Evolutionary conservation across 2,797 vertebrate genomes (phyloP), one percentile per base, ranked within the genome.

Genomic region (Megalops cyprinoides): DNA sequence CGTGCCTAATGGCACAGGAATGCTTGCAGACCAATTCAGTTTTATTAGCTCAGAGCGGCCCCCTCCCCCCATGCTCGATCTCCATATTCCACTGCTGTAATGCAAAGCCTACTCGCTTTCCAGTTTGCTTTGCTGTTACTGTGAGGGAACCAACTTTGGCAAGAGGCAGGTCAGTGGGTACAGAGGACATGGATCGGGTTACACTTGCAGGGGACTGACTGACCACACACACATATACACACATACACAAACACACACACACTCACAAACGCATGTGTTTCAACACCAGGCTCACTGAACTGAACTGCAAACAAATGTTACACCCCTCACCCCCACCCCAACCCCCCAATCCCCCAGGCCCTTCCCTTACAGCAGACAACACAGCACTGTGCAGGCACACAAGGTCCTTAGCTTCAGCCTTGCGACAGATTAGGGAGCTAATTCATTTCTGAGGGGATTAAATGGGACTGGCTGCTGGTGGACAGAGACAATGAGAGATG

Each of bases 1-100:
- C 90, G 92, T 92, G 92, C 92, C 93, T 93, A 94, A 94, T 92
- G 90, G 90, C 89, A 92, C 89, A 92, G 91, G 92, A 94, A 94
- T 94, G 92, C 91, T 90, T 93, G 87, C 86, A 90, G 89, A 87
- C 89, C 88, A 89, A 86, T 76, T 69, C 91, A 87, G 87, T 91
- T 92, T 93, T 92, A 93, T 93, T 93, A 91, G 91, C 91, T 90
- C 84, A 92, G 90, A 90, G 93, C 78, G 91, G 91, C 85, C 87
- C 89, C 87, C 88, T 82, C 86, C 34, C 14, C 34, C 67, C 74
- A 82, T 88, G 89, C 87, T 85, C 90, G 46, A 87, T 87, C 87
- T 87, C 88, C 86, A 87, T 87, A 81, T 79, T 76, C 80, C 75
- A 25, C 74, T 80, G 84, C 86, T 82, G 79, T 78, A 87, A 87